These are phyloP conservation scores for Pterocles orientalis DNA, from an alignment of 2,113 vertebrate genomes.

Conservation along the genomic window DNA sequence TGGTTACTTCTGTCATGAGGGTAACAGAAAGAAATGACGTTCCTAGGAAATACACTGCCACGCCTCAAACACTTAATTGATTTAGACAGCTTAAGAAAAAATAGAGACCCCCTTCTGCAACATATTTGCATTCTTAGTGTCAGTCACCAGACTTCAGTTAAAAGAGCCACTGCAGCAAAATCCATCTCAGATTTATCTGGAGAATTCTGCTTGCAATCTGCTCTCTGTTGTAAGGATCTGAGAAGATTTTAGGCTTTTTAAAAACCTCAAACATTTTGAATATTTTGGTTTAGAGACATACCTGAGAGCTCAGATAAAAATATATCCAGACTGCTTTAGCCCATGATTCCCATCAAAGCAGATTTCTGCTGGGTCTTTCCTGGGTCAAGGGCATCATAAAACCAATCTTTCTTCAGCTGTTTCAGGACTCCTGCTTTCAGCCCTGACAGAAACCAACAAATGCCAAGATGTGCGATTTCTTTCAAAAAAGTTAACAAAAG, in stretches of 20 bases:
- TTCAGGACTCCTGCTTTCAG: background rate
- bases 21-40: slow-evolving; percentile 68
- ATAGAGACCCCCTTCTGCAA: background rate
- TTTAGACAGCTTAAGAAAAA: slow-evolving; percentile 61
- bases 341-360: background rate
- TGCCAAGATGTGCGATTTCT: background rate
- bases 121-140: slow-evolving; percentile 23
- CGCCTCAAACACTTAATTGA: slow-evolving; percentile 61
- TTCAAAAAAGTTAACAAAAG: background rate
- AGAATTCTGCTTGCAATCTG: slow-evolving; percentile 23
- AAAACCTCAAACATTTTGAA: slow-evolving; percentile 1
- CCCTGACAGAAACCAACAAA: background rate
- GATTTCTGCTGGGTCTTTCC: background rate
- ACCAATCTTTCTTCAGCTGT: background rate
- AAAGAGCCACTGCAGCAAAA: slow-evolving; percentile 29
- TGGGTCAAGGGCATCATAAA: background rate
- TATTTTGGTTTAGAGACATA: slow-evolving; percentile 3
- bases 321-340: background rate
- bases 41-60: slow-evolving; percentile 59
- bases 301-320: background rate
- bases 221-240: slow-evolving; percentile 5
- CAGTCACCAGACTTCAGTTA: slow-evolving; percentile 35
- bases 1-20: slow-evolving; percentile 69
- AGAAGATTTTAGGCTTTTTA: background rate
- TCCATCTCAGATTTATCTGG: slow-evolving; percentile 20